Conservation (phyloP, 2,888 invertebrate genomes). For the Epicampocera succincta region DNA sequence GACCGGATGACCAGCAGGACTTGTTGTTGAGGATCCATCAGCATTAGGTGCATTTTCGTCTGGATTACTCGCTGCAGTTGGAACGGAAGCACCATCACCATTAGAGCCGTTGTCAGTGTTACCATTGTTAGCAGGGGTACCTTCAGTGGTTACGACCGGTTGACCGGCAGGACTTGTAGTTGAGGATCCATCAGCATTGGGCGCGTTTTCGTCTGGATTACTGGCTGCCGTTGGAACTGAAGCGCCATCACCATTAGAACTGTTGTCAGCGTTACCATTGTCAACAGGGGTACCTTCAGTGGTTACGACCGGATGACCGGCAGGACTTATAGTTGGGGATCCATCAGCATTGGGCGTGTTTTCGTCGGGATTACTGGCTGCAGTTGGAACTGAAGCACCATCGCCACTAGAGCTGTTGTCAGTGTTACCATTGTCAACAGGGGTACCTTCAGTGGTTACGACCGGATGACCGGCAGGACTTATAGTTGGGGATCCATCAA, state of each 20-base stretch:
- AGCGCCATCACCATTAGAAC: no score
- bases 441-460: no score
- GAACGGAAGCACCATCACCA: constrained; percentile 17
- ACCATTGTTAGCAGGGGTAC: neutral
- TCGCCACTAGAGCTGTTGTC: constrained; percentile 21
- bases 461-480: no score
- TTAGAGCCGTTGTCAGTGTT: no score
- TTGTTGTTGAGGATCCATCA: no score
- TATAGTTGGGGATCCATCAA: no score
- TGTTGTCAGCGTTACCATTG: no score
- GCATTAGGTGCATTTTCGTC: constrained; percentile 28
- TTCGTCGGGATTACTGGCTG: constrained; percentile 43
- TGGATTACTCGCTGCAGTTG: constrained; percentile 42
- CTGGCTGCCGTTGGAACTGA: constrained; percentile 29
- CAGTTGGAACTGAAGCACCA: constrained; percentile 32
- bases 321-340: constrained; percentile 45
- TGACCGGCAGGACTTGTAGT: neutral
- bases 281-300: neutral
- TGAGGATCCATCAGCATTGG: constrained; percentile 19
- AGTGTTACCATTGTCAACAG: no score
- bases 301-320: no score
- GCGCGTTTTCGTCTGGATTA: constrained; percentile 49
- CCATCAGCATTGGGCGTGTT: constrained; percentile 49
- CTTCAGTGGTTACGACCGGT: no score
- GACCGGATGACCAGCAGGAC: constrained; percentile 32